Evolutionary conservation across 2,113 vertebrate species (phyloP).

Genomic region (Actenoides hombroni): DNA sequence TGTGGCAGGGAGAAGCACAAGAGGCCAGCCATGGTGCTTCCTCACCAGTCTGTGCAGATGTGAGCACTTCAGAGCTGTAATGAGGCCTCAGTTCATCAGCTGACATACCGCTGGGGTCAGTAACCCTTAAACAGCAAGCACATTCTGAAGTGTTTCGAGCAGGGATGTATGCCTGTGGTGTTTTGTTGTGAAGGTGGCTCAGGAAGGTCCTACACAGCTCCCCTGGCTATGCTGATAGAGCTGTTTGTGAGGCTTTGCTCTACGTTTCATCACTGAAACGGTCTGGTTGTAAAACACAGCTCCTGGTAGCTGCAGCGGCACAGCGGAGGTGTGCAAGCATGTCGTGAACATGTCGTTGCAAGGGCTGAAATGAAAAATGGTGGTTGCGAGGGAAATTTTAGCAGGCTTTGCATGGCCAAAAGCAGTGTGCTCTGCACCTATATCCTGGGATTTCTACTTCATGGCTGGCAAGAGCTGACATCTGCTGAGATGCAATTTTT

Average conservation of each 20-base stretch:
- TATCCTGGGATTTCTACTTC: background rate
- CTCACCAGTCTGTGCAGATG: fast-evolving
- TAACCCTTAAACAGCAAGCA: background rate
- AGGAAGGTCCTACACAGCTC: fast-evolving
- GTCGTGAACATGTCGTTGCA: fast-evolving
- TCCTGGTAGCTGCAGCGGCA: background rate
- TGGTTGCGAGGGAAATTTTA: background rate
- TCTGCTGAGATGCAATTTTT: background rate
- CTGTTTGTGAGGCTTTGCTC: background rate
- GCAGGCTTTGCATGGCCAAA: background rate
- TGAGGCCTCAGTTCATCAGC: background rate
- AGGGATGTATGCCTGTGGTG: background rate
- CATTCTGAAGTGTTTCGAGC: fast-evolving
- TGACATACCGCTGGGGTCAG: background rate
- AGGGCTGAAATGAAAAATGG: background rate
- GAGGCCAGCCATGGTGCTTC: background rate
- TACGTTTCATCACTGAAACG: fast-evolving
- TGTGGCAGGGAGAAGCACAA: background rate
- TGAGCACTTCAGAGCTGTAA: background rate
- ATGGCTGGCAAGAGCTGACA: background rate
- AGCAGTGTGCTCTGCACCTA: background rate
- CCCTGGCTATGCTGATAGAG: background rate
- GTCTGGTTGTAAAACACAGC: background rate
- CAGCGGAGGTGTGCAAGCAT: fast-evolving
- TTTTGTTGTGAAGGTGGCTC: fast-evolving